A percentile compares a stretch with the other conserved stretches of the same genome.
These are phyloP conservation scores for Calyptomena viridis DNA, from an alignment of 2,113 vertebrate species.

Conservation along the genomic window DNA sequence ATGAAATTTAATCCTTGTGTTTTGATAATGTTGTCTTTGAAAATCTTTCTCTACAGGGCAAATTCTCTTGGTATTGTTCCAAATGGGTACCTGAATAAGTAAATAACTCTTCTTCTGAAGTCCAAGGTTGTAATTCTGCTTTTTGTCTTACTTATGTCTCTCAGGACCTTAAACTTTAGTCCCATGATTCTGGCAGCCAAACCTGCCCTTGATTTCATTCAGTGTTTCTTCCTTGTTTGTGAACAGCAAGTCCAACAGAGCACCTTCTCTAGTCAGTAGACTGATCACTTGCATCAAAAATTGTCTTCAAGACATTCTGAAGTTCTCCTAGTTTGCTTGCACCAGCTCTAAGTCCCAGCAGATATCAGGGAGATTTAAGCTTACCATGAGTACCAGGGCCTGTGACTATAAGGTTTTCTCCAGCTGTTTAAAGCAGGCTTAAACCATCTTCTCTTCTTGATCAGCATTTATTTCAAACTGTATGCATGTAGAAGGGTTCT, in stretches of 20 bases:
- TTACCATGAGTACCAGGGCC: background rate
- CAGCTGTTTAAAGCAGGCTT: background rate
- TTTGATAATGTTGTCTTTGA: background rate
- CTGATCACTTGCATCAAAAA: background rate
- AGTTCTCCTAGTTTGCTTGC: background rate
- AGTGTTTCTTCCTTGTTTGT: background rate
- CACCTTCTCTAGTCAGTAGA: background rate
- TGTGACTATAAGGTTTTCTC: background rate
- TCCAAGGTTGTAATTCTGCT: background rate
- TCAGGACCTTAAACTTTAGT: background rate
- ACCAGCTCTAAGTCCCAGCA: background rate
- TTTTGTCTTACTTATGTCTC: background rate
- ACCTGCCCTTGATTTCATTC: background rate
- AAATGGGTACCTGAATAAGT: background rate
- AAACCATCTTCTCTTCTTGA: background rate
- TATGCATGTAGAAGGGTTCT: background rate
- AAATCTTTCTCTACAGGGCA: background rate
- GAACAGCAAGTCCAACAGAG: background rate
- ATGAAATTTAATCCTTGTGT: background rate
- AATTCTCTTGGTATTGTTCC: background rate
- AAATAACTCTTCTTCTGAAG: background rate
- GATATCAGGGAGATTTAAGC: background rate
- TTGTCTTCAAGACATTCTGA: background rate
- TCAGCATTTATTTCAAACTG: background rate
- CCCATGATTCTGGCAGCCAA: background rate